Evolutionary conservation across 2,888 invertebrate species (phyloP), one percentile per base, ranked within the genome.

Genomic region (Megastigmus dorsalis): DNA sequence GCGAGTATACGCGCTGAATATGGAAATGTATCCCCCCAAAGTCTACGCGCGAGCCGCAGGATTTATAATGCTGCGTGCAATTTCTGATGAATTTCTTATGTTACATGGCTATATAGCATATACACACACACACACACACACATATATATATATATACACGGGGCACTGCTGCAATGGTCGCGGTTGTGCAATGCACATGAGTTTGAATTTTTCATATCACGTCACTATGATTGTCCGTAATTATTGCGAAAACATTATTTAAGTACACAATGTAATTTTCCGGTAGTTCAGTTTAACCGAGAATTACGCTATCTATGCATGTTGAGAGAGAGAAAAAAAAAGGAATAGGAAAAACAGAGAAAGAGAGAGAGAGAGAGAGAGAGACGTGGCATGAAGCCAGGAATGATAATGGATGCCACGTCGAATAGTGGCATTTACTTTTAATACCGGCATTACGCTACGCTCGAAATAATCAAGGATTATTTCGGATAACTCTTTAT

Each of bases 181-280:
- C n/a, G n/a, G 20, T 68, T 68, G 55, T 15, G 63, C 23, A 59
- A 65, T 54, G 18, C 45, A 30, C 43, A 9, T 36, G 59, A 50
- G 62, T 63, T n/a, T 57, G 36, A 62, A 68, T 68, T 63, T 68
- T 74, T 74, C 43, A 26, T 28, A 59, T 65, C 50, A 3, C 28
- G 26, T 48, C 60, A 15, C 41, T 33, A 30, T 59, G 28, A 68
- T 68, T 38, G 4, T 15, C 36, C 28, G 36, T 13, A 62, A 69
- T 69, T 65, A 59, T 63, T 57, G 65, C 63, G 57, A 65, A 69
- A 74, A 59, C 63, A 50, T 68, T 74, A 54, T 63, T 69, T 69
- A 69, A 69, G 55, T 23, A 63, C 63, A 68, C 68, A 48, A 68
- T 57, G 55, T 55, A 68, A 74, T 74, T 74, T 74, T 60, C 55